Evolutionary conservation across 1,140 invertebrate genomes (phyloP).

Genomic region (Bombus superbus): DNA sequence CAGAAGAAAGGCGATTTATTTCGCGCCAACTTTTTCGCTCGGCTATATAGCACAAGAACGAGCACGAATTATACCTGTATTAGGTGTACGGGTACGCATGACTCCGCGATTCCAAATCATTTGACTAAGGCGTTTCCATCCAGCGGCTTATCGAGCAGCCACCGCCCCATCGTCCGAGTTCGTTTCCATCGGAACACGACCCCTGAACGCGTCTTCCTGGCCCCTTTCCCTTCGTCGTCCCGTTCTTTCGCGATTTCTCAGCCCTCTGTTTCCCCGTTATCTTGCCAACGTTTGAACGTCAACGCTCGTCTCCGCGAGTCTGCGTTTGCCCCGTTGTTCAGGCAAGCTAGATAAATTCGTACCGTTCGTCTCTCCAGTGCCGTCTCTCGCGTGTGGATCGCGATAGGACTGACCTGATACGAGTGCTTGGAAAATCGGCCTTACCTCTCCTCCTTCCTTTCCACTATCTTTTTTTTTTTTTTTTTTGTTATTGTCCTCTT

Average conservation of each 20-base stretch:
- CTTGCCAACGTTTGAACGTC: slow-evolving; percentile 40
- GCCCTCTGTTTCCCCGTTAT: neutral
- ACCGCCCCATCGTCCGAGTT: neutral
- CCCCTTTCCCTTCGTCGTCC: neutral
- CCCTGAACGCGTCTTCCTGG: neutral
- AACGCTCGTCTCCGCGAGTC: slow-evolving; percentile 15
- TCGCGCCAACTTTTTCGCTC: slow-evolving; percentile 42
- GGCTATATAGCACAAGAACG: neutral
- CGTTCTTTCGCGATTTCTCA: neutral
- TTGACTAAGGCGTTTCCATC: slow-evolving; percentile 44
- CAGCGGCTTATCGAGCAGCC: slow-evolving; percentile 31
- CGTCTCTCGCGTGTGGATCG: no score
- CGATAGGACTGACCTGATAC: neutral
- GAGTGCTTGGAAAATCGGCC: neutral
- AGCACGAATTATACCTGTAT: neutral
- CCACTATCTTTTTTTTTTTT: neutral
- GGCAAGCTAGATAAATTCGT: slow-evolving; percentile 35
- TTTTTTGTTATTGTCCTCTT: no score
- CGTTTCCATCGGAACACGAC: neutral
- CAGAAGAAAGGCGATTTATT: slow-evolving; percentile 64
- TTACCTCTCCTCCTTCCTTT: neutral
- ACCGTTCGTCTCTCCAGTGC: neutral
- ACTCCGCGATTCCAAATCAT: slow-evolving; percentile 28
- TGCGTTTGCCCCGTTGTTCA: slow-evolving; percentile 11
- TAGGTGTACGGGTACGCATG: slow-evolving; percentile 26